A percentile compares a stretch with the other conserved stretches of the same genome.
These are phyloP conservation scores for Uropetala carovei DNA, from an alignment of 2,888 invertebrate genomes.

Conservation along the genomic window DNA sequence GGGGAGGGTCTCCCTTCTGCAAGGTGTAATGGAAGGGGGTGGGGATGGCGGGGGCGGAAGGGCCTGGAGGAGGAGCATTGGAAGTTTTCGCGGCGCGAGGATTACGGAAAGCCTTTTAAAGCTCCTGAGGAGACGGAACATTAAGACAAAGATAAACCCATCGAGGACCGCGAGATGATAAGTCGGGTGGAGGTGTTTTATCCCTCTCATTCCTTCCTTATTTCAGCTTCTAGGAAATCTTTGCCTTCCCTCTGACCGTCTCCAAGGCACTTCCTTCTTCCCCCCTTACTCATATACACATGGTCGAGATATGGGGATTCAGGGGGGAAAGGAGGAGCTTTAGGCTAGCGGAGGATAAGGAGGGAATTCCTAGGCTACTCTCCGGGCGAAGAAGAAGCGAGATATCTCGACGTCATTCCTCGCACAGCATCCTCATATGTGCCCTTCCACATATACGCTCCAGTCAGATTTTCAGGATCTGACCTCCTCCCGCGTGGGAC, in stretches of 20 bases:
- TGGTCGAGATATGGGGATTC: not conserved
- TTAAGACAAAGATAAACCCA: constrained; percentile 60
- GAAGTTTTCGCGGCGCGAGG: constrained; percentile 20
- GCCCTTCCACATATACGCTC: not conserved
- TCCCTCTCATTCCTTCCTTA: not conserved
- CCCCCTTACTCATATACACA: no score
- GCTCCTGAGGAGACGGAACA: constrained; percentile 3
- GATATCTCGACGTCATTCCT: not conserved
- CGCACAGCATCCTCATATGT: constrained; percentile 31
- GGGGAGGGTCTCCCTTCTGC: no score
- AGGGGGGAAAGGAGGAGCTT: not conserved
- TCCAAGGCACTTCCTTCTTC: no score
- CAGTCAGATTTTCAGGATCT: not conserved
- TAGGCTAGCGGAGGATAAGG: constrained; percentile 1
- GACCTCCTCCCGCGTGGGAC: not conserved
- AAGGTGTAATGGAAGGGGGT: no score
- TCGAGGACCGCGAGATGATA: constrained; percentile 47
- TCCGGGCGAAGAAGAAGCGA: not conserved
- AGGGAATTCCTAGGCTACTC: not conserved
- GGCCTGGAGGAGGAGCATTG: not conserved
- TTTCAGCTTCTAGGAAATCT: not conserved
- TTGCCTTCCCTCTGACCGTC: not conserved
- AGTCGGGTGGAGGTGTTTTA: constrained; percentile 39
- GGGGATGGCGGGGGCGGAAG: not conserved
- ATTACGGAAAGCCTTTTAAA: not conserved